These are phyloP conservation scores for Agrypnia vestita DNA, from an alignment of 1,140 invertebrate genomes.

Conservation along the genomic window DNA sequence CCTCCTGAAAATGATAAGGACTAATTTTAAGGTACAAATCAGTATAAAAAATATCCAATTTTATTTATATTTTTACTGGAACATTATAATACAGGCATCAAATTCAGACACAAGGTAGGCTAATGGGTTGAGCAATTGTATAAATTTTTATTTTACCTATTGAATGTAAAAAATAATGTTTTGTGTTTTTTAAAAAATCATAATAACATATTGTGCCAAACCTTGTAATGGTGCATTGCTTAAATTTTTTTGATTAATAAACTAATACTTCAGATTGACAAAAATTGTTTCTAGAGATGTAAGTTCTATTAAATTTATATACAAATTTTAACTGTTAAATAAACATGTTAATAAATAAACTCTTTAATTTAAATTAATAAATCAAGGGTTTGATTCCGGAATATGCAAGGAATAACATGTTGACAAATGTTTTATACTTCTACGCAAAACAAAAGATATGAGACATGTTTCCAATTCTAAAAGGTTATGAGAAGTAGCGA, in stretches of 20 bases:
- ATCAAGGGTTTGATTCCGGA: too few relatives aligned
- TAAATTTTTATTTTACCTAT: not conserved
- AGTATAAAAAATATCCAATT: too few relatives aligned
- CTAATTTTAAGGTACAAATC: too few relatives aligned
- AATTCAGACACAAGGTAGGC: not conserved
- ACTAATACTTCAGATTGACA: conserved; percentile 47
- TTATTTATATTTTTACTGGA: not conserved
- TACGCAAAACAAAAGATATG: too few relatives aligned
- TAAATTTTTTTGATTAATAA: conserved; percentile 27
- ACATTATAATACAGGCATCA: too few relatives aligned
- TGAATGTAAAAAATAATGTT: not conserved
- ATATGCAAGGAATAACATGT: too few relatives aligned
- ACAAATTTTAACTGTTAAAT: conserved; percentile 52
- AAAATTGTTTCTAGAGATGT: conserved; percentile 37
- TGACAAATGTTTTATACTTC: too few relatives aligned
- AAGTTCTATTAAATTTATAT: conserved; percentile 52
- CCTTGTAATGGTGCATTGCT: conserved; percentile 32
- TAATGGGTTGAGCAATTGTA: not conserved
- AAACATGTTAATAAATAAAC: conserved; percentile 52
- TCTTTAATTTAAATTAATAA: not conserved
- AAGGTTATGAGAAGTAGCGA: too few relatives aligned
- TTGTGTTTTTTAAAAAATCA: conserved; percentile 24
- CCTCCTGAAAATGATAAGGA: too few relatives aligned
- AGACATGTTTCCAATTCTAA: too few relatives aligned
- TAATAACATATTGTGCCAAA: conserved; percentile 45